A percentile compares a stretch with the other conserved stretches of the same genome.
These are phyloP conservation scores for Scalopus aquaticus DNA, from an alignment of 2,113 vertebrate genomes.

Conservation along the genomic window DNA sequence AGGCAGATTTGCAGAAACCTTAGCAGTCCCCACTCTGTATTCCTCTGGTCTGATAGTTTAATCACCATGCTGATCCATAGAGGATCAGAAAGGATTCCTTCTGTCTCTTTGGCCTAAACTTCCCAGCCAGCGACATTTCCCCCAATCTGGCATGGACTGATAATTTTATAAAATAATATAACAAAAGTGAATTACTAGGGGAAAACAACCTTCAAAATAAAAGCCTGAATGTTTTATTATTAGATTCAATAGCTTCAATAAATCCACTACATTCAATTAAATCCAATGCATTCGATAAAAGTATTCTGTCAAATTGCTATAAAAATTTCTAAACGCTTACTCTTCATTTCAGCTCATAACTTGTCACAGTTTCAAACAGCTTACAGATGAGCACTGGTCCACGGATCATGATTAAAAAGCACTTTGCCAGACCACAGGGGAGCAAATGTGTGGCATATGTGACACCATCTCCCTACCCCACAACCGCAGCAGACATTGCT, in stretches of 20 bases:
- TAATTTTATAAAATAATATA: conserved; percentile 31
- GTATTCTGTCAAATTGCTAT: background rate
- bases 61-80: background rate
- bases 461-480: background rate
- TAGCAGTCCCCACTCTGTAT: background rate
- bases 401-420: background rate
- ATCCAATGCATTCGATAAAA: conserved; percentile 16
- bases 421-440: background rate
- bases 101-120: background rate
- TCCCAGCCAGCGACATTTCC: background rate
- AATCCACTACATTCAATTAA: background rate
- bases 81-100: background rate
- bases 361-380: background rate
- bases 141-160: background rate
- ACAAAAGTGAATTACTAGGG: conserved; percentile 41
- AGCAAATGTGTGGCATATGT: background rate
- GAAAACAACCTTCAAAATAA: conserved; percentile 16
- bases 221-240: conserved; percentile 23
- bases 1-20: background rate
- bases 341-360: background rate
- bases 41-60: background rate
- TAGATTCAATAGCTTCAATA: conserved; percentile 6
- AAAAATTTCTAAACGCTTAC: background rate
- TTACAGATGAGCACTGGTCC: background rate
- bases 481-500: background rate